Conservation (phyloP, 2,888 invertebrate genomes). For the Cabera pusaria region DNA sequence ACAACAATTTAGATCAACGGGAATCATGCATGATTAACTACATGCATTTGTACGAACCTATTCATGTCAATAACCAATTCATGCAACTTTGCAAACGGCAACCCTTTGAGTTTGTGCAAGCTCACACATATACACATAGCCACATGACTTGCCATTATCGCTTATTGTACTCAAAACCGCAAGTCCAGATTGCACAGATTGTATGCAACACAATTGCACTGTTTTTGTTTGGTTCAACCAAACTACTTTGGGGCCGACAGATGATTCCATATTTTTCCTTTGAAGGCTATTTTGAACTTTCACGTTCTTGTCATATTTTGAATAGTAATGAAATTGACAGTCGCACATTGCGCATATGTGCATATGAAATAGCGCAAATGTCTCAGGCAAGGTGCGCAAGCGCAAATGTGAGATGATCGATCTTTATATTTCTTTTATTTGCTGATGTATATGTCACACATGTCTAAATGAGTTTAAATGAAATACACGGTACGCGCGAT, state of each 20-base stretch:
- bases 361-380: constrained; percentile 36
- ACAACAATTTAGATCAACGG: too few species aligned
- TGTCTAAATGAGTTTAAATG: constrained; percentile 19
- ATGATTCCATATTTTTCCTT: constrained; percentile 22
- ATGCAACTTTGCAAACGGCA: constrained; percentile 20
- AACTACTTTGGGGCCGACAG: constrained; percentile 34
- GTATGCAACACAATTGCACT: constrained; percentile 23
- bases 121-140: too few species aligned
- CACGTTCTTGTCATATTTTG: constrained; percentile 37
- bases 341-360: constrained; percentile 56
- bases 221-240: too few species aligned
- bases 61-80: constrained; percentile 1
- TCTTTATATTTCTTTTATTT: constrained; percentile 45
- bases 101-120: constrained; percentile 63
- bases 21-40: too few species aligned
- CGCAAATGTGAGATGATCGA: constrained; percentile 45
- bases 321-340: constrained; percentile 54
- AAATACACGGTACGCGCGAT: constrained; percentile 19
- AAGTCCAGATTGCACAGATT: constrained; percentile 64
- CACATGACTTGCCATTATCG: constrained; percentile 61
- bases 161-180: constrained; percentile 52
- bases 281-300: constrained; percentile 36
- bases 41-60: too few species aligned
- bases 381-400: constrained; percentile 20
- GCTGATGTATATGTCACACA: constrained; percentile 33